These are phyloP conservation scores for Trichonephila clavipes DNA, from an alignment of 1,140 invertebrate genomes.

Conservation along the genomic window DNA sequence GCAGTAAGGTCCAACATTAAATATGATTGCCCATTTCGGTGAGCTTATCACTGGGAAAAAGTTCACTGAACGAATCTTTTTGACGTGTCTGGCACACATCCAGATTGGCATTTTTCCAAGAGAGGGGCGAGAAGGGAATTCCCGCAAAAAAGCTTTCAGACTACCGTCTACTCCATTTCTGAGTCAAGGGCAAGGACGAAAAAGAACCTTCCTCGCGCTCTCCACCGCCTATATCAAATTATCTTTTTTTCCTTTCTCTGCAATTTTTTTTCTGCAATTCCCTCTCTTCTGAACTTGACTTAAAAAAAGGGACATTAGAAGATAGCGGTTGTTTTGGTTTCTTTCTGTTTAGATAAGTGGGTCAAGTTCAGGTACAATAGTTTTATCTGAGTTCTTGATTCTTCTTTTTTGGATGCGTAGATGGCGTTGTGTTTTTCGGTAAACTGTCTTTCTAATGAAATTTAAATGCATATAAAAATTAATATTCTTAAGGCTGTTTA, in stretches of 20 bases:
- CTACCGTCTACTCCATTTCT: neutral
- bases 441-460: no score
- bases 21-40: neutral
- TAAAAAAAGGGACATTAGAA: neutral
- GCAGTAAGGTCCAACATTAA: neutral
- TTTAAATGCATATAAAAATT: no score
- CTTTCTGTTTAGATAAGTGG: neutral
- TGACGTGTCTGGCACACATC: slow-evolving; percentile 29
- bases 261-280: neutral
- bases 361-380: neutral
- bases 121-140: neutral
- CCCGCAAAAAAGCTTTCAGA: neutral
- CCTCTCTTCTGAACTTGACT: neutral
- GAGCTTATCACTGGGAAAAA: neutral
- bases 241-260: neutral
- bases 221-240: neutral
- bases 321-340: neutral
- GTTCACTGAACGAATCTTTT: neutral
- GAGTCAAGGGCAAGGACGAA: slow-evolving; percentile 66
- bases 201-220: neutral
- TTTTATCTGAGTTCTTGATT: no score
- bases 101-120: slow-evolving; percentile 58
- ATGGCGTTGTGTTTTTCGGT: no score
- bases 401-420: no score
- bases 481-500: no score